These are phyloP conservation scores for Orthonevra nobilis DNA, from an alignment of 2,888 invertebrate species.

Conservation along the genomic window DNA sequence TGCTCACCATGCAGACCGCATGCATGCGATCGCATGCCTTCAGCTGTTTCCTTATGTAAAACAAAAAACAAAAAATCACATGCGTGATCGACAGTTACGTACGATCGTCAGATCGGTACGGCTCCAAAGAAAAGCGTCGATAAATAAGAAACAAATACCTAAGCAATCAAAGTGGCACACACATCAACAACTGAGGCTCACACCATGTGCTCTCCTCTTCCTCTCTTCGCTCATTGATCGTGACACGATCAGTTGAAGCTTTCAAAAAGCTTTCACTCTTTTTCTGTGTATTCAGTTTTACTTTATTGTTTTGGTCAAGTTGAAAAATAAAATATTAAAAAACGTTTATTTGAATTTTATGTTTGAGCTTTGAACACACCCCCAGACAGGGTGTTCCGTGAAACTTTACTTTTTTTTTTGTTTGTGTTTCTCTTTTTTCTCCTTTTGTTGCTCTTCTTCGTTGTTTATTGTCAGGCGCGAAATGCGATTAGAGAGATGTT, in stretches of 20 bases:
- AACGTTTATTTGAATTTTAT: slow-evolving; percentile 4
- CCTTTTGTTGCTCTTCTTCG: not conserved
- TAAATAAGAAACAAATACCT: slow-evolving; percentile 33
- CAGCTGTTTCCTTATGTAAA: slow-evolving; percentile 66
- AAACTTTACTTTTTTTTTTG: no score
- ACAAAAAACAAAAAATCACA: slow-evolving; percentile 44
- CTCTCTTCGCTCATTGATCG: not conserved
- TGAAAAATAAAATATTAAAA: slow-evolving; percentile 6
- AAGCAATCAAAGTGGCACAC: not conserved
- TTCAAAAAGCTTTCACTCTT: slow-evolving; percentile 31
- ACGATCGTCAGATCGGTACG: not conserved
- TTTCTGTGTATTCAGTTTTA: slow-evolving; percentile 27
- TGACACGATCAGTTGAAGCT: not conserved
- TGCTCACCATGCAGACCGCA: slow-evolving; percentile 4
- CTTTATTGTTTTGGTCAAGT: slow-evolving; percentile 16
- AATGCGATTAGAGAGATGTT: not conserved
- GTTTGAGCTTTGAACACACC: slow-evolving; percentile 58
- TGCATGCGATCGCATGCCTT: slow-evolving; percentile 38
- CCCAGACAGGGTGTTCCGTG: no score
- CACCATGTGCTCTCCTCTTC: slow-evolving; percentile 16
- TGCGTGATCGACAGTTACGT: slow-evolving; percentile 55
- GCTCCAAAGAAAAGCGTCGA: slow-evolving; percentile 24
- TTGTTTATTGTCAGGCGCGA: not conserved
- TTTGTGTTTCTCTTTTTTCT: not conserved
- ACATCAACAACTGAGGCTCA: slow-evolving; percentile 30